A percentile compares a stretch with the other conserved stretches of the same genome.
Evolutionary conservation across 2,888 invertebrate species (phyloP).

Genomic region (Cephus runcator): DNA sequence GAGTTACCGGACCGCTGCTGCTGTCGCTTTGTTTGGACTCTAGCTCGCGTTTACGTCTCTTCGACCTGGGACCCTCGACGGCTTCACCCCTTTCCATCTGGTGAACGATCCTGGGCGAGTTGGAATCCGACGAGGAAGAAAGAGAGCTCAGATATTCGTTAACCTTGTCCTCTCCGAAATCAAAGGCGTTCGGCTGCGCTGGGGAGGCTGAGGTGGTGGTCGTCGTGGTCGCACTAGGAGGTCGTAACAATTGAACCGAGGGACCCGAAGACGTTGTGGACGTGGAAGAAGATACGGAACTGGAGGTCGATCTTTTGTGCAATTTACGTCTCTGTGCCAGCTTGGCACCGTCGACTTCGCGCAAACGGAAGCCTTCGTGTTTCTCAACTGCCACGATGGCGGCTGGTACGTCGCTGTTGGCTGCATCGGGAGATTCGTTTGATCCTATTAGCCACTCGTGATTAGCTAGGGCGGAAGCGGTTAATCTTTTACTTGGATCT

Average conservation of each 20-base stretch:
- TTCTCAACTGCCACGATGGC: slow-evolving; percentile 77
- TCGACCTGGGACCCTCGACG: slow-evolving; percentile 26
- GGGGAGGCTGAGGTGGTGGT: slow-evolving; percentile 47
- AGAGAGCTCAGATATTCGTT: slow-evolving; percentile 67
- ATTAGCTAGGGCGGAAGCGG: slow-evolving; percentile 74
- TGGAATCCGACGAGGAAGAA: slow-evolving; percentile 63
- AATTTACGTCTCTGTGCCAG: slow-evolving; percentile 76
- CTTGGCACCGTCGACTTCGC: slow-evolving; percentile 78
- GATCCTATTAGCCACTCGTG: slow-evolving; percentile 74
- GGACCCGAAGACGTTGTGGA: slow-evolving; percentile 59
- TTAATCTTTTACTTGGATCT: slow-evolving; percentile 78
- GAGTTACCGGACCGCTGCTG: slow-evolving; percentile 52
- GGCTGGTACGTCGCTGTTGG: slow-evolving; percentile 66
- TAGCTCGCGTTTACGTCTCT: slow-evolving; percentile 40
- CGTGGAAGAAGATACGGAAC: slow-evolving; percentile 63
- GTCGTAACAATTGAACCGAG: slow-evolving; percentile 43
- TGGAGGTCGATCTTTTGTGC: slow-evolving; percentile 70
- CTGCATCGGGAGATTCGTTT: not conserved
- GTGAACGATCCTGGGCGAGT: slow-evolving; percentile 40
- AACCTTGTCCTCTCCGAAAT: slow-evolving; percentile 66
- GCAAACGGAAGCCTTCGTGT: slow-evolving; percentile 77
- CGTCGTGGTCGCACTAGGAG: slow-evolving; percentile 39
- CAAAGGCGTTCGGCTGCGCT: slow-evolving; percentile 62
- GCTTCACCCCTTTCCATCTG: slow-evolving; percentile 13
- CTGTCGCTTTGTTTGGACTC: slow-evolving; percentile 5